Evolutionary conservation across 2,797 vertebrate genomes (phyloP), one percentile per base, ranked within the genome.

Genomic region (Lindbergichthys nudifrons): DNA sequence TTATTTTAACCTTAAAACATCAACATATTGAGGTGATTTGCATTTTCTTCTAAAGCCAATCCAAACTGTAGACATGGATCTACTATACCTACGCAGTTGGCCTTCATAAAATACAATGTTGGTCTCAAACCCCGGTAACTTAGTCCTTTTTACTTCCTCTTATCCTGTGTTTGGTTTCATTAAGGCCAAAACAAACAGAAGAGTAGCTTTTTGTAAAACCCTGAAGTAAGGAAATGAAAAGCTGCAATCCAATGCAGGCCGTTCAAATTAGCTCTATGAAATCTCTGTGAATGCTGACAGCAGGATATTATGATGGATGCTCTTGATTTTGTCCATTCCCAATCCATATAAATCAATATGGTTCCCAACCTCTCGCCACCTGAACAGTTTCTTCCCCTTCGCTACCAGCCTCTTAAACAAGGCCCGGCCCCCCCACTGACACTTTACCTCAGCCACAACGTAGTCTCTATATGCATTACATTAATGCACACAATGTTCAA

Each of bases 261-360:
- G 77, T 62, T 80, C 62, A 65, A 84, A 86, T 90, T 84, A 86
- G 72, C 60, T 63, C n/a, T 18, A 48, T 63, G 16, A 75, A 86
- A 76, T 77, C 84, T 42, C 43, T 21, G 57, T 46, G 52, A 84
- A 78, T 63, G 65, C 69, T 88, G 85, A 81, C 81, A 78, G 79
- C 43, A 61, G 43, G 52, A 70, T 84, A 79, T 76, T 14, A 85
- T 84, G 79, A 90, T 77, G 63, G 71, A 90, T 83, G 75, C 26
- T 66, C 76, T 79, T 79, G 58, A 86, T 87, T 84, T 36, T 82
- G 42, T 65, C 42, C 53, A 54, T 67, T 30, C 9, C 14, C 58
- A 54, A 76, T 89, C 70, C 57, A 81, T 73, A 81, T 80, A 77
- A 86, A 84, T 89, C 81, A 84, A 81, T 80, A 41, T 7, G 23